Evolutionary conservation across 2,888 invertebrate genomes (phyloP), one percentile per base, ranked within the genome.

Genomic region (Acholoe squamosa): DNA sequence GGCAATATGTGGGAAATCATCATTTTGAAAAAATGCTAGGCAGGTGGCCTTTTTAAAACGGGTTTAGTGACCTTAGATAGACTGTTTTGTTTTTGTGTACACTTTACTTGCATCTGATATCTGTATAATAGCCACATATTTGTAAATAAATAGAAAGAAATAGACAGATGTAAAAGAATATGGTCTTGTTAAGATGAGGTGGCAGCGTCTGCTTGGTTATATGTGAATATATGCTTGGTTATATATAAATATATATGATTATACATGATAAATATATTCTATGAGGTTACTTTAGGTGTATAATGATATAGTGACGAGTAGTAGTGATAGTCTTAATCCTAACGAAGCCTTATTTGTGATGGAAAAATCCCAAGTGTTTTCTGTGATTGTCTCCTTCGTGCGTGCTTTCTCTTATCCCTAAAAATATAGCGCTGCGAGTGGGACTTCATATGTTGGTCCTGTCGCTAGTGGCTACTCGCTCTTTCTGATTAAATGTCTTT

Each of bases 311-410:
- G 16, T 31, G 16, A 43, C 43, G 7, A n/a, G 19, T 43, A 34
- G 80, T 34, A 33, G 16, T 14, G 34, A 31, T 28, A n/a, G 76
- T 76, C 28, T 76, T 76, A 76, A 7, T 25, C 19, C n/a, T 80
- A 19, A 80, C 19, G 22, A 80, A 80, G 80, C 80, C 80, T 80
- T 80, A 80, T 80, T 80, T 80, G 80, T 80, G 80, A 80, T 80
- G 34, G 31, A 80, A 80, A 80, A n/a, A 34, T 34, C 80, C 80
- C 80, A 80, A 80, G 80, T 80, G 80, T 80, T 80, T 80, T 80
- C 80, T 80, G 80, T 80, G 80, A 80, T 80, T 22, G 80, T 80
- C 34, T 80, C 19, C 43, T 80, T 34, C 33, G 34, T 80, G 25
- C 16, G 76, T 76, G 76, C 76, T 76, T n/a, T 25, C 76, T 28